Conservation (phyloP, 2,797 vertebrate species). For the Decapterus maruadsi region DNA sequence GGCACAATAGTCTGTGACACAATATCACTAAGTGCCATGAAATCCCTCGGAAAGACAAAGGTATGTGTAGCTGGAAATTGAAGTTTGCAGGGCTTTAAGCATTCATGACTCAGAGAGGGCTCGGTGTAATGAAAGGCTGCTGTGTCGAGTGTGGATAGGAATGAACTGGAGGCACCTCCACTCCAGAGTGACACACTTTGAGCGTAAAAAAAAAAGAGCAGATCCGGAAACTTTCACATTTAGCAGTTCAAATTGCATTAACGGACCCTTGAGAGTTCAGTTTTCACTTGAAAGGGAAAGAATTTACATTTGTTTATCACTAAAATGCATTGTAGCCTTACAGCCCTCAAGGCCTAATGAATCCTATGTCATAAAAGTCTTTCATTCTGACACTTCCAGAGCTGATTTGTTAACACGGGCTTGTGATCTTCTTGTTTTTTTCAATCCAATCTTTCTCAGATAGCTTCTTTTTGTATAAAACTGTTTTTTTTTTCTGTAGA, state of each 20-base stretch:
- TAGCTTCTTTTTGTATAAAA: not conserved
- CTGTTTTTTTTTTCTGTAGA: too few species aligned
- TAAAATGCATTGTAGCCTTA: not conserved
- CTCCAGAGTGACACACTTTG: constrained; percentile 22
- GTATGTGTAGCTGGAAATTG: constrained; percentile 12
- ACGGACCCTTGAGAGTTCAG: constrained; percentile 1
- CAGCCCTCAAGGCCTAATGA: not conserved
- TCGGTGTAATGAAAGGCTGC: constrained; percentile 29
- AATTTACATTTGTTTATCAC: constrained; percentile 11
- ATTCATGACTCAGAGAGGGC: constrained; percentile 27
- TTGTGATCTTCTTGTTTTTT: not conserved
- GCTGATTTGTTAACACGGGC: not conserved
- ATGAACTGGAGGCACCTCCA: constrained; percentile 23
- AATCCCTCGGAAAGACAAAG: not conserved
- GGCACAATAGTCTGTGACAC: not conserved
- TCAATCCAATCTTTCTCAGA: too few species aligned
- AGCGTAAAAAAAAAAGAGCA: constrained; percentile 17
- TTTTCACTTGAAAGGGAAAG: not conserved
- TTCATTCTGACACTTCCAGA: not conserved
- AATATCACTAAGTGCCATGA: constrained; percentile 4
- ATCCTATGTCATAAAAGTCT: not conserved
- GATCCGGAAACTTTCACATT: constrained; percentile 5
- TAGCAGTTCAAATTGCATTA: not conserved
- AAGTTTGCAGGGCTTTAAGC: constrained; percentile 24
- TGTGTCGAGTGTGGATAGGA: constrained; percentile 10